These are phyloP conservation scores for Grapholita molesta DNA, from an alignment of 1,140 invertebrate species.

Conservation along the genomic window DNA sequence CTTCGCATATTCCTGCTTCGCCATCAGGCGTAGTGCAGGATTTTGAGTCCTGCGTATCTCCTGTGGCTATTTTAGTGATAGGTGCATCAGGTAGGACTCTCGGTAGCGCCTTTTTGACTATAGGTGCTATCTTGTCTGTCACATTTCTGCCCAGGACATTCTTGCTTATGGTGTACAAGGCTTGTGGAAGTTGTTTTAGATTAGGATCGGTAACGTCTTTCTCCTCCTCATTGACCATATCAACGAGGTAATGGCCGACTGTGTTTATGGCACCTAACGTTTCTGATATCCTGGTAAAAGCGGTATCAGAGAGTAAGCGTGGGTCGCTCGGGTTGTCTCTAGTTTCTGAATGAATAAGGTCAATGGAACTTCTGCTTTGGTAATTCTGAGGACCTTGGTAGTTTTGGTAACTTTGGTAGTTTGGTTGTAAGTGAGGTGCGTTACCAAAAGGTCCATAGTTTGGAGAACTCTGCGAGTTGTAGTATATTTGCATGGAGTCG, in stretches of 20 bases:
- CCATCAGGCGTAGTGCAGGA: slow-evolving; percentile 90
- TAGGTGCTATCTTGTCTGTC: slow-evolving; percentile 87
- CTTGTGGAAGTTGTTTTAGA: slow-evolving; percentile 78
- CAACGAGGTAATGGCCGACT: slow-evolving; percentile 89
- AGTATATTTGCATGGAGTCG: slow-evolving; percentile 31
- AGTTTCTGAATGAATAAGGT: slow-evolving; percentile 44
- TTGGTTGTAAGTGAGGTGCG: not conserved
- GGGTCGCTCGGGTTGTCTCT: slow-evolving; percentile 52
- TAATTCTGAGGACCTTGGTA: slow-evolving; percentile 44
- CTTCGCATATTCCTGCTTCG: slow-evolving; percentile 88
- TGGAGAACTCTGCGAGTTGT: slow-evolving; percentile 16
- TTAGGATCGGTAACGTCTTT: slow-evolving; percentile 65
- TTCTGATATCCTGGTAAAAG: slow-evolving; percentile 82
- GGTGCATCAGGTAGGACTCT: slow-evolving; percentile 64
- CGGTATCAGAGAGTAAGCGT: slow-evolving; percentile 78
- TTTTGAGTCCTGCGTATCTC: slow-evolving; percentile 49
- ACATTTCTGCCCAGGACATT: slow-evolving; percentile 89
- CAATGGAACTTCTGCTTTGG: slow-evolving; percentile 44
- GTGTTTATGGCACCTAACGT: slow-evolving; percentile 88
- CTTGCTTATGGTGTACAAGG: slow-evolving; percentile 88
- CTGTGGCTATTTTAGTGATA: slow-evolving; percentile 63
- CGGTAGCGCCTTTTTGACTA: slow-evolving; percentile 83
- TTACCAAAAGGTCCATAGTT: not conserved
- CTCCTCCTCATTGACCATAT: slow-evolving; percentile 81
- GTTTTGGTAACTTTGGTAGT: slow-evolving; percentile 30